These are phyloP conservation scores for Hemistola chrysoprasaria DNA, from an alignment of 2,888 invertebrate genomes.

Conservation along the genomic window DNA sequence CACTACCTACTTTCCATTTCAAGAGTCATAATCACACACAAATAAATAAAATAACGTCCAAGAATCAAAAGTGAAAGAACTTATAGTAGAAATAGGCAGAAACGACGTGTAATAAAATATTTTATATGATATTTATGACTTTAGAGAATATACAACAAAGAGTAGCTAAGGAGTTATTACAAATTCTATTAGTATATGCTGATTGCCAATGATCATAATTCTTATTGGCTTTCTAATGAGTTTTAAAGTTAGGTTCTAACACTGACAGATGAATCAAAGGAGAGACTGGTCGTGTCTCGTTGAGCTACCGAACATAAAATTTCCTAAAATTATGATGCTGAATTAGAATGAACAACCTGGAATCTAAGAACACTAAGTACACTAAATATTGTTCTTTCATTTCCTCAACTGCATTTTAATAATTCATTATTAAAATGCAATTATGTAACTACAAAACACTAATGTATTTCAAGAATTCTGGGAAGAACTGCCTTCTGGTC, in stretches of 20 bases:
- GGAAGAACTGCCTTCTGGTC: no score
- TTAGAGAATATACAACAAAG: slow-evolving; percentile 56
- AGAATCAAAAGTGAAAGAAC: slow-evolving; percentile 45
- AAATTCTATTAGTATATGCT: slow-evolving; percentile 26
- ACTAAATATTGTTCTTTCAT: no score
- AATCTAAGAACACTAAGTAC: no score
- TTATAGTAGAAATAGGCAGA: slow-evolving; percentile 27
- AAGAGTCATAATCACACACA: slow-evolving; percentile 21
- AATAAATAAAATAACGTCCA: slow-evolving; percentile 29
- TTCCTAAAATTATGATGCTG: no score
- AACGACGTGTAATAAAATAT: slow-evolving; percentile 39
- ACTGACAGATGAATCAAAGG: slow-evolving; percentile 16
- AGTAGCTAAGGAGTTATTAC: slow-evolving; percentile 27
- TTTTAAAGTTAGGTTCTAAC: slow-evolving; percentile 10
- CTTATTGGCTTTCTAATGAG: slow-evolving; percentile 38
- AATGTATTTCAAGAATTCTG: no score
- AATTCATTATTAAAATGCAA: no score
- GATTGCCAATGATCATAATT: slow-evolving; percentile 14
- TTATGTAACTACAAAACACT: no score
- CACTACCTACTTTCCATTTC: slow-evolving; percentile 26
- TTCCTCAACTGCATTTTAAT: no score
- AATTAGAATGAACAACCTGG: no score
- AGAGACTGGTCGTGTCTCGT: slow-evolving; percentile 4
- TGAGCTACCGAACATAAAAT: not conserved
- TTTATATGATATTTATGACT: slow-evolving; percentile 45